phyloP scores from a whole-genome alignment of 2,797 vertebrate genomes.

The Galagoides demidoff region DNA sequence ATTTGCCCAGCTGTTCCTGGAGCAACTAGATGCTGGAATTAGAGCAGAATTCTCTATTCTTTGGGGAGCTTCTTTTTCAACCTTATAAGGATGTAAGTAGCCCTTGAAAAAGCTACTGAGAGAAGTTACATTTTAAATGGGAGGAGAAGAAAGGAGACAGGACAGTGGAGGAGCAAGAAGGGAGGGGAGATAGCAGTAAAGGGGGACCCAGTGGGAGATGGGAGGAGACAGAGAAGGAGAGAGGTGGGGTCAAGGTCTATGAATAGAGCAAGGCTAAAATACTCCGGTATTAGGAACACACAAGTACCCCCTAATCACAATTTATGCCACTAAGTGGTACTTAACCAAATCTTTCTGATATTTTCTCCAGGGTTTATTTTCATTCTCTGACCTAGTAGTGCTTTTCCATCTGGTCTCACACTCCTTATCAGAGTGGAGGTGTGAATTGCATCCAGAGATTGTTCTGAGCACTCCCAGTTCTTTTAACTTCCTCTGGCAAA shows the following conservation, averaged over 20 bases:
- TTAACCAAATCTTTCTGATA: not conserved
- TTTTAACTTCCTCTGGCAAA: slow-evolving; percentile 52
- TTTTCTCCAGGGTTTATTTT: slow-evolving; percentile 5
- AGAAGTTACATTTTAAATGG: slow-evolving; percentile 6
- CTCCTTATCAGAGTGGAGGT: not conserved
- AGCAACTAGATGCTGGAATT: slow-evolving; percentile 18
- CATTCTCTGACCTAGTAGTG: not conserved
- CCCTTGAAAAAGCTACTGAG: not conserved
- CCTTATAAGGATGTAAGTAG: not conserved
- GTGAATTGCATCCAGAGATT: not conserved
- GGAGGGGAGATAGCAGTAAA: not conserved
- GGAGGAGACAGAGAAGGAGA: not conserved
- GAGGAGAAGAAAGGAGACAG: not conserved
- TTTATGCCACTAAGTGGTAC: not conserved
- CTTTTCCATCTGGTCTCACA: not conserved
- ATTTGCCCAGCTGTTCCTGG: slow-evolving; percentile 9
- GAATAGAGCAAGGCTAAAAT: not conserved
- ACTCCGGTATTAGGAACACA: not conserved
- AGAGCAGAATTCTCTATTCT: slow-evolving; percentile 23
- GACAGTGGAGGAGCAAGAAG: not conserved
- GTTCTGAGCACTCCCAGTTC: not conserved
- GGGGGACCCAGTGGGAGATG: not conserved
- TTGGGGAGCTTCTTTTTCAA: not conserved
- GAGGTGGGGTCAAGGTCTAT: not conserved
- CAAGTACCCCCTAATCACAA: not conserved